Evolutionary conservation across 2,113 vertebrate species (phyloP), one percentile per base, ranked within the genome.

Genomic region (Eudyptes chrysolophus): DNA sequence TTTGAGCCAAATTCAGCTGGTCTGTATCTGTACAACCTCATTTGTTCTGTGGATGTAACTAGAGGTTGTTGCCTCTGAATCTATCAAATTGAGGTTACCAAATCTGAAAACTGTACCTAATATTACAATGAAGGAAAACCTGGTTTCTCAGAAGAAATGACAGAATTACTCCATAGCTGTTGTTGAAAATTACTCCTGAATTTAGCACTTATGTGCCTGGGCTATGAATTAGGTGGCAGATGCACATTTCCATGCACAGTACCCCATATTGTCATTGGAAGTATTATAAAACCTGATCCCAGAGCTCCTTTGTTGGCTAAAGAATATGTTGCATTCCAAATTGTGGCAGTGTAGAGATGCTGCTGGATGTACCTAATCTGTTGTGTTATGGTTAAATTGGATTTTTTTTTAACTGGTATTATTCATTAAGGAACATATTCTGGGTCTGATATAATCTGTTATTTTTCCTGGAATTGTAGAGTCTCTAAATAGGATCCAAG

Each of bases 391-490:
- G 52, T 68, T 78, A 90, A 84, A 81, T 85, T 3, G 51, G 32
- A 9, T 46, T 49, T 75, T 48, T 42, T 76, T 76, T 62, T 0
- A 42, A 30, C 60, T 86, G 51, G 29, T 84, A 40, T 92, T 96
- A 89, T 84, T 96, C 30, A 21, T 90, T 69, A 78, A 71, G 57
- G 80, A 84, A n/a, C 84, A 65, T 94, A 94, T 84, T 96, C 88
- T 75, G 29, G 14, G 71, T 66, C 97, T 96, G 90, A 92, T 96
- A 94, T 62, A 95, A 94, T 94, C 83, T 92, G 55, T 92, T 97
- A 80, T 96, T 97, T 96, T 95, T 97, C 72, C 83, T 96, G 95
- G 83, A 92, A 97, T 87, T 94, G 68, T 64, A 38, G 40, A 86
- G 36, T 48, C 17, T 86, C 72, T 95, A 86, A 89, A 55, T 74